phyloP scores from a whole-genome alignment of 2,113 vertebrate genomes.

The Cromileptes altivelis region DNA sequence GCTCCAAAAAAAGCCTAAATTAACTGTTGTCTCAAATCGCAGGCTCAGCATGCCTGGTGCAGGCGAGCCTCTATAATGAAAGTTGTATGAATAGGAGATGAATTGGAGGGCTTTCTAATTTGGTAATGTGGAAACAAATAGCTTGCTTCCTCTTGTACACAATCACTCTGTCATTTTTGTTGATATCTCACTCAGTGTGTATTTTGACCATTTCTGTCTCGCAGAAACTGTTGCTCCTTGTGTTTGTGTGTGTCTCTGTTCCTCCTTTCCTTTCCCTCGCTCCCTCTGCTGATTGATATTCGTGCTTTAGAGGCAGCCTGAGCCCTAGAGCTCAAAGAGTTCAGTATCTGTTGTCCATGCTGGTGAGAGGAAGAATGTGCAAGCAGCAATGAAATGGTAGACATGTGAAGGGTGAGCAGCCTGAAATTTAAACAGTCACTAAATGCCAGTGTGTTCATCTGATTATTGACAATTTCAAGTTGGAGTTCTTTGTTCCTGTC shows the following conservation, averaged over 20 bases:
- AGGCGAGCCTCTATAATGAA: slow-evolving; percentile 53
- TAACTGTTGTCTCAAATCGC: slow-evolving; percentile 71
- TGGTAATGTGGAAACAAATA: slow-evolving; percentile 59
- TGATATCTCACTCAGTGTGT: slow-evolving; percentile 38
- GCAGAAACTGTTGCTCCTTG: slow-evolving; percentile 31
- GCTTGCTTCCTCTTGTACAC: slow-evolving; percentile 35
- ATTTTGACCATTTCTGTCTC: slow-evolving; percentile 43
- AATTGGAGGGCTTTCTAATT: slow-evolving; percentile 54
- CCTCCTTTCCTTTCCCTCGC: slow-evolving; percentile 30
- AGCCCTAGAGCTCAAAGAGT: slow-evolving; percentile 63
- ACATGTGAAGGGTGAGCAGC: slow-evolving; percentile 15
- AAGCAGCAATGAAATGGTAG: slow-evolving; percentile 7
- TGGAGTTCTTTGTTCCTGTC: too few species aligned
- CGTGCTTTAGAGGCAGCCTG: slow-evolving; percentile 51
- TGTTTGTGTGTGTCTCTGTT: slow-evolving; percentile 18
- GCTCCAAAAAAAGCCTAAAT: slow-evolving; percentile 55
- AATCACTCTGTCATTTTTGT: slow-evolving; percentile 7
- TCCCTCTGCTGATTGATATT: slow-evolving; percentile 73
- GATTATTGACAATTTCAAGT: not conserved
- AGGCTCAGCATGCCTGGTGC: slow-evolving; percentile 58
- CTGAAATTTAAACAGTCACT: slow-evolving; percentile 20
- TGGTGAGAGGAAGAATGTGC: slow-evolving; percentile 31
- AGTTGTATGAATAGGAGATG: slow-evolving; percentile 58
- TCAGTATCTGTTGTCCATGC: slow-evolving; percentile 56
- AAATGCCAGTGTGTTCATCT: not conserved